Base-by-base conservation (phyloP, 2,888 invertebrate genomes). In the Chymomyza procnemis region DNA sequence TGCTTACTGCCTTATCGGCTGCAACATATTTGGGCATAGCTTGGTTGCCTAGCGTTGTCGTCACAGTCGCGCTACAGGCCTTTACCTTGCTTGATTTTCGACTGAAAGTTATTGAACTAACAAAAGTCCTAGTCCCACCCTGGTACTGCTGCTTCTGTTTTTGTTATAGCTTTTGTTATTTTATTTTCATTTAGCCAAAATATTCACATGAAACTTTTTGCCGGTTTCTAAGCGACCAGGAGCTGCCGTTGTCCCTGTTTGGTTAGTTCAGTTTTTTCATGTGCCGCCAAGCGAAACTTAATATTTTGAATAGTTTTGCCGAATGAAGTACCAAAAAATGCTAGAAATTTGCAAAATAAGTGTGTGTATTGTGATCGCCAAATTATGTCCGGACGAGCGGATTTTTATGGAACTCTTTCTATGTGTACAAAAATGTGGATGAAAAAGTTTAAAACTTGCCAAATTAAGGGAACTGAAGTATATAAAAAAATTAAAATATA, bases 251-350 rank as follows among this genome's bases (percentile, higher is more conserved):
- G 18, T 50, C 50, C 50, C 19, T 50, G 34, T 54, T 22, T 22
- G 21, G 21, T 54, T 21, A 22, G 59, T 60, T 50, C 4, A 62
- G 34, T 66, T 63, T 64, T 30, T 59, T 58, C 68, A 56, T 55
- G 55, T 69, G 62, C 72, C 66, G 69, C 70, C 80, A 66, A 71
- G 73, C 72, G 64, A 73, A 73, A 66, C 69, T 74, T 73, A 41
- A 78, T 83, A 80, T 75, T 80, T 78, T 69, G 58, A 83, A 81
- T 80, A 83, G 81, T 81, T 81, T 80, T 66, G 80, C 78, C 81
- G 69, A 73, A 71, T 18, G 16, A 78, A 82, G 73, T 85, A 79
- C 78, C 85, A 73, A 82, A 82, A n/a, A 76, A 80, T 83, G 73
- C 84, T 75, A 74, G 83, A 83, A 74, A 83, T 76, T 61, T 73